Evolutionary conservation across 2,113 vertebrate species (phyloP).

Genomic region (Ancistrus triradiatus): DNA sequence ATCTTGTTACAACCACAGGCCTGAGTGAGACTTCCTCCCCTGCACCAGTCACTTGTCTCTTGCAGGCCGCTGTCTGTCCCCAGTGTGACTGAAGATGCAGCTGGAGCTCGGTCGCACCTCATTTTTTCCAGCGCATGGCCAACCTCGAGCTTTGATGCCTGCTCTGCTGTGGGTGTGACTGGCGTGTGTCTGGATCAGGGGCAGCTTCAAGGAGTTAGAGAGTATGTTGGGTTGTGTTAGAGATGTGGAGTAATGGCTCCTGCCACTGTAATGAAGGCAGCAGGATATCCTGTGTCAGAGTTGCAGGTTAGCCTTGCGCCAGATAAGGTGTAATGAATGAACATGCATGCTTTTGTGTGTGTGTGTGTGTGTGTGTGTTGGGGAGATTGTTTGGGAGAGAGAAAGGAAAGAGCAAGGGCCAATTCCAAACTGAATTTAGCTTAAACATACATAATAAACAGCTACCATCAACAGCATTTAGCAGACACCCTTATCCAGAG

Average conservation of each 20-base stretch:
- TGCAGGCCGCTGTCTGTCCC: conserved; percentile 7
- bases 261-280: conserved; percentile 48
- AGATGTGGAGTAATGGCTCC: conserved; percentile 46
- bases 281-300: conserved; percentile 50
- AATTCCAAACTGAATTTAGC: too few relatives aligned
- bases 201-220: conserved; percentile 41
- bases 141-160: conserved; percentile 33
- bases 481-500: too few relatives aligned
- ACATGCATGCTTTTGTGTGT: conserved; percentile 29
- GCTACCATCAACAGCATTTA: too few relatives aligned
- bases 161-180: conserved; percentile 30
- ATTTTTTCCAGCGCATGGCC: conserved; percentile 21
- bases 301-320: conserved; percentile 39
- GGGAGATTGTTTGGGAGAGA: conserved; percentile 15
- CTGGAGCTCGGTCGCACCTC: conserved; percentile 25
- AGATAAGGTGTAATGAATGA: conserved; percentile 46
- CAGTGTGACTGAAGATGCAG: conserved; percentile 20
- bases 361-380: conserved; percentile 42
- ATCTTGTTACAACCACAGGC: conserved; percentile 20
- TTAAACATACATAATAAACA: too few relatives aligned
- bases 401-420: neutral
- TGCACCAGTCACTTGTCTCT: neutral
- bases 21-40: conserved; percentile 39
- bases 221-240: conserved; percentile 33
- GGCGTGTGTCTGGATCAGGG: conserved; percentile 24